Evolutionary conservation across 1,140 invertebrate species (phyloP).

Genomic region (Parasteatoda tepidariorum): DNA sequence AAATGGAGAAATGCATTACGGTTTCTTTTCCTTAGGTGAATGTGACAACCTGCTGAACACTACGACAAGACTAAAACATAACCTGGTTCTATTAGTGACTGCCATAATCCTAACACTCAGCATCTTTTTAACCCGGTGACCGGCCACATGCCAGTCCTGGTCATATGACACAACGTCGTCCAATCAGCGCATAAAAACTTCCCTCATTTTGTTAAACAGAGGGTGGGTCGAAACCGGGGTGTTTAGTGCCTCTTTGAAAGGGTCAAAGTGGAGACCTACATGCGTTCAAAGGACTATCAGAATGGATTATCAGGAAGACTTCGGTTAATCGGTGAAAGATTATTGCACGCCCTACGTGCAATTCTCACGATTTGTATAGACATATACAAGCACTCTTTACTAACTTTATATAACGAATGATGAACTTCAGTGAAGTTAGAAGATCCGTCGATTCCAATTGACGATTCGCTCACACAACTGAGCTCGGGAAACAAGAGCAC

Average conservation of each 20-base stretch:
- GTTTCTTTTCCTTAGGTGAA: constrained; percentile 47
- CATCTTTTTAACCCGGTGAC: constrained; percentile 55
- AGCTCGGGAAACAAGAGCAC: constrained; percentile 25
- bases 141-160: constrained; percentile 31
- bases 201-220: neutral
- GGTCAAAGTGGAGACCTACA: constrained; percentile 15
- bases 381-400: constrained; percentile 26
- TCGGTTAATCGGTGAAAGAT: constrained; percentile 14
- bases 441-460: neutral
- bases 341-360: constrained; percentile 3
- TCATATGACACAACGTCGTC: constrained; percentile 54
- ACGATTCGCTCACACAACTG: neutral
- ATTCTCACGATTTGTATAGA: constrained; percentile 29
- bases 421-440: constrained; percentile 42
- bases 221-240: constrained; percentile 32
- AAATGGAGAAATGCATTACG: neutral
- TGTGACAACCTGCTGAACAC: constrained; percentile 58
- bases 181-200: constrained; percentile 48
- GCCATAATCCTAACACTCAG: constrained; percentile 33
- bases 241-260: constrained; percentile 46
- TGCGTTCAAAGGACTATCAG: constrained; percentile 16
- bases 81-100: constrained; percentile 36
- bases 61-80: constrained; percentile 45
- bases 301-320: constrained; percentile 19
- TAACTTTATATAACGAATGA: constrained; percentile 17